A percentile compares a stretch with the other conserved stretches of the same genome.
phyloP scores from a whole-genome alignment of 2,888 invertebrate genomes.

The Noctua pronuba region DNA sequence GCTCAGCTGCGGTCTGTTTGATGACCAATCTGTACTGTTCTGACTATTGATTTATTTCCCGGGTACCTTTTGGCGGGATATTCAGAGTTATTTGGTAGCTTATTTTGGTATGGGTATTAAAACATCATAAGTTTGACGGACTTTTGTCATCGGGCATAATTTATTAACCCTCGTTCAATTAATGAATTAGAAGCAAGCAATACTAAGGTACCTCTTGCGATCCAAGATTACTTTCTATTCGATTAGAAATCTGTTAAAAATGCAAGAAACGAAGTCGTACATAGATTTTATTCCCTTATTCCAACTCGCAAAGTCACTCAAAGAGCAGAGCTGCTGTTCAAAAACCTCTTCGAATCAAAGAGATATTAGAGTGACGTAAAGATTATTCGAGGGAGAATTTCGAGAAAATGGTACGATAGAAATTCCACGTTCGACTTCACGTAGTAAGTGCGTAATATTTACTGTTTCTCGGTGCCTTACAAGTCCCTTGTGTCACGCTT shows the following conservation, averaged over 20 bases:
- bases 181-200: not conserved
- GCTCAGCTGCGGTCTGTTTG: not conserved
- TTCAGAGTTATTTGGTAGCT: not conserved
- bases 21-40: not conserved
- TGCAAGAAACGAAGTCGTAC: not conserved
- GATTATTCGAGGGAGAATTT: not conserved
- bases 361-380: slow-evolving; percentile 20
- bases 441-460: slow-evolving; percentile 18
- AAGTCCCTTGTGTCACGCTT: slow-evolving; percentile 2
- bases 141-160: not conserved
- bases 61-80: not conserved
- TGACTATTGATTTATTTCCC: not conserved
- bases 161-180: not conserved
- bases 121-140: too few species aligned
- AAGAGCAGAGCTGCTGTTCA: not conserved
- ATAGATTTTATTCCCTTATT: not conserved
- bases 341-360: slow-evolving; percentile 1
- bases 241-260: not conserved
- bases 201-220: not conserved
- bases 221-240: not conserved
- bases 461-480: slow-evolving; percentile 7
- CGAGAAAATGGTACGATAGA: not conserved
- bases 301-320: not conserved
- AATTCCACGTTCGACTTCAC: not conserved
- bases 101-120: not conserved